Base-by-base conservation (phyloP, 1,140 invertebrate species). In the Zaprionus lachaisei region DNA sequence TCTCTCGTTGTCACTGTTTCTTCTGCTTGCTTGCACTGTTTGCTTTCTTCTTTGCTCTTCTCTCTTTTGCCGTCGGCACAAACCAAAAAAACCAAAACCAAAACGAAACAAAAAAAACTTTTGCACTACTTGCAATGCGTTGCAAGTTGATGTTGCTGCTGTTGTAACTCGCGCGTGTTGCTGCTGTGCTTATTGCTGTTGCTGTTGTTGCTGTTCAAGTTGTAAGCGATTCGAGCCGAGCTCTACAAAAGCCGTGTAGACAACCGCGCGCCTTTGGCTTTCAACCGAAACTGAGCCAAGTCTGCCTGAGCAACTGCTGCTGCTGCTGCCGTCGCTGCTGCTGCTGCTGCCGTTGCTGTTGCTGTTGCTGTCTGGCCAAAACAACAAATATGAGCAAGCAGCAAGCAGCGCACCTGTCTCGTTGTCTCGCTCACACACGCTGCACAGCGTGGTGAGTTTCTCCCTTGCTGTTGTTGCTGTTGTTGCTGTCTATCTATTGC, bases 221-320 rank as follows among this genome's bases (percentile, higher is more conserved):
- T 44, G 60, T 49, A 24, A 26, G 41, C 22, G 41, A 12, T n/a
- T 62, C 61, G 74, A 66, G 69, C 41, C 73, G 68, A 37, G 62
- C 57, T 51, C 38, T 67, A 67, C 68, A 72, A 72, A 76, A 76
- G 73, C 73, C 73, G 73, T 61, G 47, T 34, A 67, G 80, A 87
- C 76, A 90, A 90, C 85, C 85, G 82, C 86, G 90, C 85, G 85
- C 79, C 82, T 91, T 74, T 91, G 85, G 70, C 79, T 90, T 91
- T 85, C 82, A 81, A 91, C 85, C 80, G 85, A 90, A 90, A 90
- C 86, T 90, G 85, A 80, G 73, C 41, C 65, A 60, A 69, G 60
- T 63, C 34, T 22, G 58, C 28, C 34, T 61, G 34, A 38, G 22
- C 55, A 28, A 38, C 51, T 51, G 58, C 60, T 49, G 41, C 67